Base-by-base conservation (phyloP, 53 echinoderm and acorn worm genomes). In the Apostichopus leukothele region DNA sequence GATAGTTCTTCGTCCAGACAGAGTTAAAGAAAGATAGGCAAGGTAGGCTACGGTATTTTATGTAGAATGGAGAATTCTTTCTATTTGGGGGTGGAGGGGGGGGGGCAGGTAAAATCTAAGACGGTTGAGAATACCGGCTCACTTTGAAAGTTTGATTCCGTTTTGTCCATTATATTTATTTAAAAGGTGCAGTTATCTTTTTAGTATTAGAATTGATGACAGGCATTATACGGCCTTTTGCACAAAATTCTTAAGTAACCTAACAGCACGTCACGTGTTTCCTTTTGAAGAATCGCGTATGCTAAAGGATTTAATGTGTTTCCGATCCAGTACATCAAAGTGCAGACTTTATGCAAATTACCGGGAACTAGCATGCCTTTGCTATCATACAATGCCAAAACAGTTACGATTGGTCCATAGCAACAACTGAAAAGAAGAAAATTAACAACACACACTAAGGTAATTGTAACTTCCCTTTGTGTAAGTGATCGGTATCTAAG, bases 281-380 rank as follows among this genome's bases (percentile, higher is more conserved):
- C 85, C 57, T 51, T 85, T 9, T 85, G 85, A 67, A 85, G 50
- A 7, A 85, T 50, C 11, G 85, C 85, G 18, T 85, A 85, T 11
- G 67, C 57, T 63, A 85, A 10, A 5, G 85, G 85, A 67, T 85
- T 85, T 50, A 85, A 27, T 20, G 85, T 85, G 26, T 85, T 85
- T 67, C 85, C 85, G 6, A 85, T 85, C 85, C 85, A 85, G 85
- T 85, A 85, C 85, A 85, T 85, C n/a, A 85, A 50, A 4, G 85
- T 85, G n/a, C 67, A 85, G 7, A 85, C 13, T 67, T 85, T 85
- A 11, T 85, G 85, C 50, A 85, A 6, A 68, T 67, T 26, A 13
- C 67, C 50, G 1, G 85, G 85, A 25, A 85, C 67, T 50, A 25
- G 7, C 16, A 57, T 23, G 11, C 85, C 85, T 67, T 68, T 85